Evolutionary conservation across 2,797 vertebrate genomes (phyloP), one percentile per base, ranked within the genome.

Genomic region (Emydoidea blandingii): DNA sequence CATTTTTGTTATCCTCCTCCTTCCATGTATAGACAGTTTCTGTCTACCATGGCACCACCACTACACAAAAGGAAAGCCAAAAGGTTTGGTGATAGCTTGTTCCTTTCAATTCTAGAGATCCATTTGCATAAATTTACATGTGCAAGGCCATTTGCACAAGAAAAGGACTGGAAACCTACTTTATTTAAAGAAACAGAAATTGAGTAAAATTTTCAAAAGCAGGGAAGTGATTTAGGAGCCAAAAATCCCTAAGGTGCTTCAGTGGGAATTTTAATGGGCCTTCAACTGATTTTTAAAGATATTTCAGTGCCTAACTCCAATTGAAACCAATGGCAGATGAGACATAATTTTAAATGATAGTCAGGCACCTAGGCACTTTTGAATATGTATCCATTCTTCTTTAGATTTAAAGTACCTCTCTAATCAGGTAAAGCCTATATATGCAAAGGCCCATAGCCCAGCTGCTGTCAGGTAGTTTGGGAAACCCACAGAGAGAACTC

Each of bases 101-200:
- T 21, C n/a, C 65, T 72, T 72, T 72, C 65, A 41, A 12, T 41
- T 41, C 34, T 18, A 68, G 34, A 72, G 68, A 23, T 23, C 5
- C 19, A 23, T 37, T 37, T 68, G n/a, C 65, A 68, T 68, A 37
- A 9, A 68, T 68, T 68, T 68, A 21, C 65, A 21, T 68, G 21
- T 37, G 37, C 9, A 21, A 96, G 88, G 89, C 68, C 93, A 90
- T 90, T 89, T 90, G 83, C 88, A 94, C 90, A 82, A 79, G 92
- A 50, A 83, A 95, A 93, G 57, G 53, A 37, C 93, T 90, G 54
- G 85, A 90, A 94, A 93, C 74, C 85, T 89, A 89, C 68, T 87
- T 82, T 92, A 68, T 19, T 68, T 68, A 21, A 72, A 37, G n/a
- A 72, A 37, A 68, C 18, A 68, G 59, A 34, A 72, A 72, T 5